These are phyloP conservation scores for Neoascia interrupta DNA, from an alignment of 2,888 invertebrate species.

Conservation along the genomic window DNA sequence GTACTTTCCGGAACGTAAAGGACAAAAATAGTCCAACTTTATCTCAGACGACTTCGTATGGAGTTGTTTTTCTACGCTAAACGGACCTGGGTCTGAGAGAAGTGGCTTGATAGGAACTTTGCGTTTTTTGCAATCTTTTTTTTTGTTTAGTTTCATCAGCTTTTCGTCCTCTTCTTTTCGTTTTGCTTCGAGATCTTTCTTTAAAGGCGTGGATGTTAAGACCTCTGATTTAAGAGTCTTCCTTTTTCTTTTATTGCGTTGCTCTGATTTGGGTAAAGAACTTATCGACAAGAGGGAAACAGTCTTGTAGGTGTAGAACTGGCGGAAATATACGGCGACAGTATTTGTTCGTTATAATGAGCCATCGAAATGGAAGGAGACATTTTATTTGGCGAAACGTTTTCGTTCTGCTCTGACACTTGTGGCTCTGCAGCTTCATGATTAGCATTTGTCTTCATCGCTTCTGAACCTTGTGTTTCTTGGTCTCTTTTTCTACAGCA, in stretches of 20 bases:
- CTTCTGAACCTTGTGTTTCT: too few relatives aligned
- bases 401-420: too few relatives aligned
- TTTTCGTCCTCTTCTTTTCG: constrained; percentile 15
- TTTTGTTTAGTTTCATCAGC: not conserved
- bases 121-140: constrained; percentile 1
- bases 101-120: not conserved
- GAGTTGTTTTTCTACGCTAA: not conserved
- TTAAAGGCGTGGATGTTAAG: constrained; percentile 17
- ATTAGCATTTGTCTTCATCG: too few relatives aligned
- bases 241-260: constrained; percentile 4
- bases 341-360: too few relatives aligned
- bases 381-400: too few relatives aligned
- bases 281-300: constrained; percentile 6
- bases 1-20: not conserved
- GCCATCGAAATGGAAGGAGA: too few relatives aligned
- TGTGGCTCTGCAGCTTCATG: too few relatives aligned
- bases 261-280: constrained; percentile 5
- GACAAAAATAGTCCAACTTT: constrained; percentile 8
- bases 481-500: too few relatives aligned
- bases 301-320: not conserved
- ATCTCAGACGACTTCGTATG: not conserved
- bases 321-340: not conserved
- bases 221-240: constrained; percentile 14
- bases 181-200: too few relatives aligned
- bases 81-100: not conserved